Base-by-base conservation (phyloP, 2,888 invertebrate species). In the Oasisia sp. region DNA sequence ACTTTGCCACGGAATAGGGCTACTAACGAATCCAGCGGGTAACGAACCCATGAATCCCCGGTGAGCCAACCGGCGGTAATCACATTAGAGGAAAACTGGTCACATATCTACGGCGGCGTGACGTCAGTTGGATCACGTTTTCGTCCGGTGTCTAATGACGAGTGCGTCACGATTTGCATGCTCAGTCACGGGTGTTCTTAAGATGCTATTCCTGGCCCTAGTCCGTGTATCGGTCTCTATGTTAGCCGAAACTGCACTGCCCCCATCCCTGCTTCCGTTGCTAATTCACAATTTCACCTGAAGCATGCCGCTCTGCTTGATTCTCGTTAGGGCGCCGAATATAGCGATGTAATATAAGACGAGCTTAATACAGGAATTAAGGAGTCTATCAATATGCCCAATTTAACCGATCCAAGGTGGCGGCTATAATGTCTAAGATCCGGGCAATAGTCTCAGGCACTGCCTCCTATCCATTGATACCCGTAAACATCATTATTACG, bases 111-210 rank as follows among this genome's bases (percentile, higher is more conserved):
- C 14, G 74, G 27, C 19, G 7, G 74, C 74, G 7, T 74, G 74
- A 19, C 74, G 74, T 74, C 27, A 74, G 27, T 74, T 27, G 27
- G n/a, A n/a, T 7, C 27, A n/a, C 74, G 74, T 7, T 19, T n/a
- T 74, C 74, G n/a, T 56, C 74, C 74, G 74, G 74, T 74, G 7
- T n/a, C 74, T 74, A 74, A 74, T 74, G 74, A 74, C 74, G 74
- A 27, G 74, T 74, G 74, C 74, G 74, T 74, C 74, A 74, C 27
- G 7, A 19, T 27, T 2, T 74, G 27, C 74, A 74, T 74, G 74
- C 27, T 19, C 74, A 74, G 74, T 74, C 74, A 74, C 74, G 74
- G 74, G 74, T 74, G 74, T 74, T 7, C 74, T 74, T 27, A 27
- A 3, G 27, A 7, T 74, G 74, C 74, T 74, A 74, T 74, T 74